phyloP scores from a whole-genome alignment of 2,113 vertebrate genomes.

The Saguinus imperator region DNA sequence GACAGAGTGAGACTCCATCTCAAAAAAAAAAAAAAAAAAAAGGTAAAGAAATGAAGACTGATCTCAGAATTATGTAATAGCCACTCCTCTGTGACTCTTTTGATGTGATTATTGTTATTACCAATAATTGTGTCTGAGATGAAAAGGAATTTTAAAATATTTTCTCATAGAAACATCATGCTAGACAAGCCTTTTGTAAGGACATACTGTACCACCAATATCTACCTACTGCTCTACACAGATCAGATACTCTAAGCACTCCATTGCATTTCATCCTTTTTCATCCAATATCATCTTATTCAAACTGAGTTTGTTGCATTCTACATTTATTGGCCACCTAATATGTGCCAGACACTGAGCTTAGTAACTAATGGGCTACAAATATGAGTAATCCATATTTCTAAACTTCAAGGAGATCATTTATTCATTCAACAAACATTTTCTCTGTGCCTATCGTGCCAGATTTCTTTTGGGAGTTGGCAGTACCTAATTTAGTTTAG shows the following conservation, averaged over 20 bases:
- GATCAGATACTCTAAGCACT: neutral
- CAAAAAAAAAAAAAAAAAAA: too few relatives aligned
- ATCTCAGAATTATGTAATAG: neutral
- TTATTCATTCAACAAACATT: neutral
- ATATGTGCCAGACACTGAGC: neutral
- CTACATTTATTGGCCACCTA: neutral
- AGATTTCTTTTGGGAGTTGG: neutral
- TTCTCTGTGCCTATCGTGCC: neutral
- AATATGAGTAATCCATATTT: neutral
- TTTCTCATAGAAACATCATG: neutral
- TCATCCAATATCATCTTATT: neutral
- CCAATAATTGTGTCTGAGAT: neutral
- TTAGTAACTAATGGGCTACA: neutral
- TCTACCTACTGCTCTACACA: neutral
- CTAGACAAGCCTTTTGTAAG: neutral
- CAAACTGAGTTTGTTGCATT: neutral
- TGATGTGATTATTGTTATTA: neutral
- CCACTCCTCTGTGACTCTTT: neutral
- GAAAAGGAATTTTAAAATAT: neutral
- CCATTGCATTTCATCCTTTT: neutral
- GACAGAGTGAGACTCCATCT: too few relatives aligned
- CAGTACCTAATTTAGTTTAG: neutral
- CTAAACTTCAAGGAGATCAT: neutral
- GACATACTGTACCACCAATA: neutral
- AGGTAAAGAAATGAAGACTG: neutral